Conservation (phyloP, 2,797 vertebrate genomes). For the Onychomys torridus region DNA sequence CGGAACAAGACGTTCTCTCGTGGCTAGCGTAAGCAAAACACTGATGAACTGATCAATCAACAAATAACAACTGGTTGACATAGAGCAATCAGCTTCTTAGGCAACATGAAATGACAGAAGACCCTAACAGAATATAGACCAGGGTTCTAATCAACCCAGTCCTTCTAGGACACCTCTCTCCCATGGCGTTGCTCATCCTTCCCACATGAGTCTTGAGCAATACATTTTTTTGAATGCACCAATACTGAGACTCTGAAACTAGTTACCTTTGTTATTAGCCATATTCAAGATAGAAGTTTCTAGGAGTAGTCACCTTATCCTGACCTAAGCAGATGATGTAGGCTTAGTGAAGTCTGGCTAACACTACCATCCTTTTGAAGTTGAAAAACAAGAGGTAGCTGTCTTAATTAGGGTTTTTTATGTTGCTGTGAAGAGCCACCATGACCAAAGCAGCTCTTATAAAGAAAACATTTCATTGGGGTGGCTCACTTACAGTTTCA, state of each 20-base stretch:
- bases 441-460: background rate
- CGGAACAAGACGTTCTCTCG: background rate
- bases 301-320: background rate
- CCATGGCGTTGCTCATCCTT: background rate
- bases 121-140: background rate
- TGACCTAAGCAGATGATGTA: background rate
- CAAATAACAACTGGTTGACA: background rate
- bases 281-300: background rate
- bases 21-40: background rate
- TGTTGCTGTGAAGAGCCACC: background rate
- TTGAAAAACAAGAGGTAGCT: slow-evolving; percentile 43
- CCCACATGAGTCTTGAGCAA: background rate
- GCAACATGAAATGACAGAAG: background rate
- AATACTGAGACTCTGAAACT: background rate
- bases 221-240: background rate
- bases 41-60: background rate
- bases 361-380: background rate
- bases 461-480: background rate
- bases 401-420: background rate
- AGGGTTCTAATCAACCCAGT: background rate
- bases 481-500: background rate
- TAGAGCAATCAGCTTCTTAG: background rate
- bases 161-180: background rate
- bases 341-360: background rate
- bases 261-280: background rate